Percentiles rank a stretch among this genome's conserved stretches.
Conservation (phyloP, 2,888 invertebrate genomes). For the Mimumesa dahlbomi region DNA sequence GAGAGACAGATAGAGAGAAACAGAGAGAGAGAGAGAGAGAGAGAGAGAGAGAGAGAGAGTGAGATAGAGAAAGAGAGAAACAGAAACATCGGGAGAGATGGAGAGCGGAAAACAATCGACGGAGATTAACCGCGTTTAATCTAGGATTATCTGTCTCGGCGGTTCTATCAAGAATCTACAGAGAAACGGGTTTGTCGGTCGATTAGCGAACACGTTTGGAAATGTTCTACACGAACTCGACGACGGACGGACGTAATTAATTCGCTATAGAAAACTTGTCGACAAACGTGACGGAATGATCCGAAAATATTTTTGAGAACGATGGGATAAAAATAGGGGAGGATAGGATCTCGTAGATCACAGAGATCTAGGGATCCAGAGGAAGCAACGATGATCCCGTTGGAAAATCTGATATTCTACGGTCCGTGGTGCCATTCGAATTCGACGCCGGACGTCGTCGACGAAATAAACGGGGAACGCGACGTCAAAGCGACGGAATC, state of each 20-base stretch:
- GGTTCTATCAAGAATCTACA: conserved; percentile 17
- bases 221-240: too few relatives aligned
- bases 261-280: too few relatives aligned
- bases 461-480: too few relatives aligned
- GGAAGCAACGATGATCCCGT: conserved; percentile 18
- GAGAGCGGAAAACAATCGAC: conserved; percentile 15
- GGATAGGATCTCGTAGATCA: too few relatives aligned
- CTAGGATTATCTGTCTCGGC: conserved; percentile 32
- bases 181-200: conserved; percentile 10
- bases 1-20: conserved; percentile 1
- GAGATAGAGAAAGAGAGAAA: neutral
- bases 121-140: conserved; percentile 33
- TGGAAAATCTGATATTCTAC: conserved; percentile 26
- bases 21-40: conserved; percentile 3
- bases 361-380: too few relatives aligned
- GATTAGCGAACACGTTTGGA: too few relatives aligned
- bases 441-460: too few relatives aligned
- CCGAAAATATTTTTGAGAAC: too few relatives aligned
- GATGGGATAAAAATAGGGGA: too few relatives aligned
- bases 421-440: conserved; percentile 39
- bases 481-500: too few relatives aligned
- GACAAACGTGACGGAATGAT: too few relatives aligned
- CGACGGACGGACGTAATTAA: too few relatives aligned
- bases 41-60: neutral
- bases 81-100: neutral